Evolutionary conservation across 2,888 invertebrate species (phyloP).

Genomic region (Sylvicola cinctus): DNA sequence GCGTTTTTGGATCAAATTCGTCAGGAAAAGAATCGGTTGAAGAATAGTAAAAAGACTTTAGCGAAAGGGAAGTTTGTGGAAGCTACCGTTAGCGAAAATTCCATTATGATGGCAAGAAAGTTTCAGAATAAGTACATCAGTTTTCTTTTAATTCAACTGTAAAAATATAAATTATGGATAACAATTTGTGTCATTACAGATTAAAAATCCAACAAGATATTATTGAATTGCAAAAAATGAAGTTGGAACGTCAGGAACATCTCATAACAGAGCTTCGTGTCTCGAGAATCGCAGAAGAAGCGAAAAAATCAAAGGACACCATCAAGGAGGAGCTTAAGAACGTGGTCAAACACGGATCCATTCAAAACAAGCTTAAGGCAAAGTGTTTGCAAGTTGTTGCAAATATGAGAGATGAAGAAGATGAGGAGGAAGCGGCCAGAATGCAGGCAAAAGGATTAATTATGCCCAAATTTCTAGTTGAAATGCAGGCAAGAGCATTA

Average conservation of each 20-base stretch:
- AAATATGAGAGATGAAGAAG: conserved; percentile 8
- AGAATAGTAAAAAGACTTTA: background rate
- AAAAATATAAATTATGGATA: no score
- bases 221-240: conserved; percentile 47
- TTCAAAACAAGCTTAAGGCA: conserved; percentile 29
- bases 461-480: conserved; percentile 44
- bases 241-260: conserved; percentile 47
- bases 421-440: conserved; percentile 11
- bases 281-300: conserved; percentile 43
- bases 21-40: conserved; percentile 13
- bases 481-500: conserved; percentile 51
- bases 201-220: conserved; percentile 50
- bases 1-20: conserved; percentile 21
- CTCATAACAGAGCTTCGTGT: conserved; percentile 52
- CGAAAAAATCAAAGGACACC: conserved; percentile 35
- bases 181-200: no score
- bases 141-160: no score
- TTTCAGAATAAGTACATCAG: conserved; percentile 21
- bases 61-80: background rate
- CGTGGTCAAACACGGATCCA: conserved; percentile 33
- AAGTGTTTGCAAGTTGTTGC: conserved; percentile 19
- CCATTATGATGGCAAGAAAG: conserved; percentile 13
- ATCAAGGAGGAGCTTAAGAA: conserved; percentile 33
- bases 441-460: conserved; percentile 19
- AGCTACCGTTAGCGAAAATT: conserved; percentile 1